A percentile compares a stretch with the other conserved stretches of the same genome.
Evolutionary conservation across 2,113 vertebrate species (phyloP).

Genomic region (Tonatia bakeri): DNA sequence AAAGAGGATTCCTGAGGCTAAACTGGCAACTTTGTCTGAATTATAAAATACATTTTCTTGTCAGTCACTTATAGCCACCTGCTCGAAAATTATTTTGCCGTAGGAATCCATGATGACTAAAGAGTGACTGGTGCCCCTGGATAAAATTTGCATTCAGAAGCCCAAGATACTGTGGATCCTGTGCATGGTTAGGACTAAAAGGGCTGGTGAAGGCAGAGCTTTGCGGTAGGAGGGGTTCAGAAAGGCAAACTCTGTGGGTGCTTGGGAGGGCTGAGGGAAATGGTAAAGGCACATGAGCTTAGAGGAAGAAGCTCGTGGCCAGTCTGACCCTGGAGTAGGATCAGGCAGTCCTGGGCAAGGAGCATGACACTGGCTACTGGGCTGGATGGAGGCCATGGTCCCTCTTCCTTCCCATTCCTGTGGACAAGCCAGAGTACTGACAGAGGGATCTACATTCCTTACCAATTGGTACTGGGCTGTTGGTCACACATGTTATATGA

Average conservation of each 20-base stretch:
- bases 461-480: background rate
- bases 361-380: background rate
- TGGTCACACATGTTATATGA: background rate
- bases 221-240: background rate
- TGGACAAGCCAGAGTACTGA: background rate
- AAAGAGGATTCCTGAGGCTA: background rate
- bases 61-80: background rate
- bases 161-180: too few species aligned
- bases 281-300: background rate
- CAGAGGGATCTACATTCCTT: background rate
- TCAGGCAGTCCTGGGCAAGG: background rate
- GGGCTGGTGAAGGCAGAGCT: background rate
- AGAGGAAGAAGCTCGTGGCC: background rate
- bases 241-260: background rate
- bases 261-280: background rate
- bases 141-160: background rate
- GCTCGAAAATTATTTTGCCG: background rate
- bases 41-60: background rate
- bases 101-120: background rate
- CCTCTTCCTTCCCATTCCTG: background rate
- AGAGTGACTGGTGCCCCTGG: background rate
- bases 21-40: background rate
- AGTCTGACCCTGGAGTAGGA: background rate
- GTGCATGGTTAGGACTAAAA: background rate
- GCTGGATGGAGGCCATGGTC: background rate